Conservation (phyloP, 1,140 invertebrate genomes). For the Manduca sexta region DNA sequence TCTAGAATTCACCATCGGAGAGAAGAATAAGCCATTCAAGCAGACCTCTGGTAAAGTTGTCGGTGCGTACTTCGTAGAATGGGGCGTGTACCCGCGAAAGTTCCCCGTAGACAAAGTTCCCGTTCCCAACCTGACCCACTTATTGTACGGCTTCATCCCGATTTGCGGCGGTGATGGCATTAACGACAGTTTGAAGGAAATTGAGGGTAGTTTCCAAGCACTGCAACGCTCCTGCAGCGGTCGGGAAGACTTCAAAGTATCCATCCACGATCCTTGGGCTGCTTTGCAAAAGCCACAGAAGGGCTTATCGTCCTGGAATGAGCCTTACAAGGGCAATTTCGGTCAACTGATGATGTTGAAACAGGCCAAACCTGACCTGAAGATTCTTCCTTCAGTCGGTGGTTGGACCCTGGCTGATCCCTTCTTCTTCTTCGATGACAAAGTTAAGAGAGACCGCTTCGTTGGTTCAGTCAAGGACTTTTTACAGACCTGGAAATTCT, state of each 20-base stretch:
- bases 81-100: conserved; percentile 64
- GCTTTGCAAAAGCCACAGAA: conserved; percentile 66
- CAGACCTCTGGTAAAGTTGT: conserved; percentile 64
- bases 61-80: conserved; percentile 66
- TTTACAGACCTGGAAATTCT: conserved; percentile 65
- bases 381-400: conserved; percentile 61
- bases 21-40: conserved; percentile 61
- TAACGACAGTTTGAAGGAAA: conserved; percentile 68
- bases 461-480: conserved; percentile 64
- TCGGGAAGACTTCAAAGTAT: conserved; percentile 64
- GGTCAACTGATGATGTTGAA: conserved; percentile 65
- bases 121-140: conserved; percentile 58
- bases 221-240: conserved; percentile 62
- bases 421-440: conserved; percentile 63
- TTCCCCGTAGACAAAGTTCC: conserved; percentile 60
- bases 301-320: conserved; percentile 61
- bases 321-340: conserved; percentile 67
- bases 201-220: conserved; percentile 67
- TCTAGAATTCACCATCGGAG: conserved; percentile 43
- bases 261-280: conserved; percentile 66
- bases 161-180: conserved; percentile 66
- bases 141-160: conserved; percentile 64
- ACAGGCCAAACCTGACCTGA: conserved; percentile 58
- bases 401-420: conserved; percentile 68
- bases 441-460: conserved; percentile 52